These are phyloP conservation scores for Idaea biselata DNA, from an alignment of 2,888 invertebrate genomes.

Conservation along the genomic window DNA sequence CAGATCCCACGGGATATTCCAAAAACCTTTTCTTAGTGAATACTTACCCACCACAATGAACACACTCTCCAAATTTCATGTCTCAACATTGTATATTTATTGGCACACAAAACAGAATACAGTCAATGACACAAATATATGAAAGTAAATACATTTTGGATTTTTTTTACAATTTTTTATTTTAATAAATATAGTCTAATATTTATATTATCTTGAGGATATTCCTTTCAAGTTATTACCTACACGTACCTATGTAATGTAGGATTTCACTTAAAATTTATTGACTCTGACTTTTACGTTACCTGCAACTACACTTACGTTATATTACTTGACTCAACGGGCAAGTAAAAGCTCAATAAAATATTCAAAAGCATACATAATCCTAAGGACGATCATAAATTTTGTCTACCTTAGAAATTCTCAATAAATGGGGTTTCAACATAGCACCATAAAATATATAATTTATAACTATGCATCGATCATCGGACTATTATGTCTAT, in stretches of 20 bases:
- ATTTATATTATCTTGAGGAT: background rate
- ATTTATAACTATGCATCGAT: too few species aligned
- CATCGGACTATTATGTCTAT: too few species aligned
- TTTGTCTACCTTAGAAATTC: conserved; percentile 10
- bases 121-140: too few species aligned
- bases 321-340: conserved; percentile 4
- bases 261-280: background rate
- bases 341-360: conserved; percentile 12
- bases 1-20: too few species aligned
- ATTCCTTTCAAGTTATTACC: background rate
- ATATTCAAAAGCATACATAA: conserved; percentile 11
- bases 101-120: too few species aligned
- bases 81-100: too few species aligned
- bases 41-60: too few species aligned
- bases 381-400: conserved; percentile 12
- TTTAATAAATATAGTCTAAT: too few species aligned
- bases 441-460: background rate
- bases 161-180: too few species aligned
- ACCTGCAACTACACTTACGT: conserved; percentile 5
- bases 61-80: too few species aligned
- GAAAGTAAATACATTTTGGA: too few species aligned
- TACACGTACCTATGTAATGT: background rate
- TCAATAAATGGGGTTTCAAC: conserved; percentile 5
- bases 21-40: too few species aligned
- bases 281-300: background rate